Percentiles rank a stretch among this genome's conserved stretches.
phyloP scores from a whole-genome alignment of 2,888 invertebrate genomes.

The Beris chalybata region DNA sequence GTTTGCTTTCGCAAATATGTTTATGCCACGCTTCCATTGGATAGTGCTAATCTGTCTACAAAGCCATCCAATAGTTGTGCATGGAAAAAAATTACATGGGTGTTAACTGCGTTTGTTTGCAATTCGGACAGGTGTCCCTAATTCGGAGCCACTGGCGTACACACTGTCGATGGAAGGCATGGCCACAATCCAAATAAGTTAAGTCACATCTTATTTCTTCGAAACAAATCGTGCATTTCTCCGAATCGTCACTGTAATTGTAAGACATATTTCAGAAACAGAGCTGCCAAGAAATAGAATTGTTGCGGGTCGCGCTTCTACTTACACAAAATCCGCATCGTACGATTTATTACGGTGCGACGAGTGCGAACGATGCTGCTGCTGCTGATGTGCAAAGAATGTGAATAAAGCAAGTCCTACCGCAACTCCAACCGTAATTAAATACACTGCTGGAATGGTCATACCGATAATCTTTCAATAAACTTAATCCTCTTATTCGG shows the following conservation, averaged over 20 bases:
- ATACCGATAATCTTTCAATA: neutral
- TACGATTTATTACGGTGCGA: neutral
- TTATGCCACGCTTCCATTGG: too few species aligned
- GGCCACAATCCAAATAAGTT: conserved; percentile 19
- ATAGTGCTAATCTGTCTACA: too few species aligned
- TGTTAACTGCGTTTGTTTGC: neutral
- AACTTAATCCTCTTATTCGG: too few species aligned
- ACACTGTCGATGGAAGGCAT: conserved; percentile 17
- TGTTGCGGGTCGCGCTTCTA: neutral
- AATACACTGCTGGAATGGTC: conserved; percentile 30
- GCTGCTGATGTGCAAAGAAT: conserved; percentile 15
- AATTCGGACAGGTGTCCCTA: conserved; percentile 16
- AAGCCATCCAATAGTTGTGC: too few species aligned
- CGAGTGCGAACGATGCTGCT: neutral
- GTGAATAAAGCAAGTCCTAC: conserved; percentile 30
- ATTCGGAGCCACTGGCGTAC: conserved; percentile 15
- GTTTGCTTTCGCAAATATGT: too few species aligned
- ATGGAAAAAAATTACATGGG: too few species aligned
- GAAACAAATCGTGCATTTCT: conserved; percentile 17
- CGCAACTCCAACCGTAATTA: conserved; percentile 18
- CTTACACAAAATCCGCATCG: conserved; percentile 19
- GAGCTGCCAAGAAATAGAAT: too few species aligned
- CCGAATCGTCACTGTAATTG: conserved; percentile 3
- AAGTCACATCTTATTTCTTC: conserved; percentile 6
- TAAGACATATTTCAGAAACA: neutral